Evolutionary conservation across 2,797 vertebrate species (phyloP).

Genomic region (Bradypodion ventrale): DNA sequence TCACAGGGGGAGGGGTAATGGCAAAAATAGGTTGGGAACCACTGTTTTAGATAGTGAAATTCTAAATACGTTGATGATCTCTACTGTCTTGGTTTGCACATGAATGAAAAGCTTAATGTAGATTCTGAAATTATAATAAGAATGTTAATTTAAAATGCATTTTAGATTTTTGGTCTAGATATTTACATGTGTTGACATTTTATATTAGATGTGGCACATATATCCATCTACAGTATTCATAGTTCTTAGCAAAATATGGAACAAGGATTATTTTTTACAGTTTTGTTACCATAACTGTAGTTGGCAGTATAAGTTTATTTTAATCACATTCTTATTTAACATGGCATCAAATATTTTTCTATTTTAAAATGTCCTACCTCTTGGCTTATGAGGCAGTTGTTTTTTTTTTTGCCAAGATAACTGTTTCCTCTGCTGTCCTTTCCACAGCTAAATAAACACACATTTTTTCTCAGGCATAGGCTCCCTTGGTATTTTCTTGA

Average conservation of each 20-base stretch:
- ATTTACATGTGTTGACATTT: background rate
- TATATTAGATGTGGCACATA: background rate
- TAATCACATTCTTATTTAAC: background rate
- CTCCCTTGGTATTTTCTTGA: constrained; percentile 11
- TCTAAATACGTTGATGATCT: background rate
- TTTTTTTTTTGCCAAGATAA: constrained; percentile 11
- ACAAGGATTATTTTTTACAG: background rate
- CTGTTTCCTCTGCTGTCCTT: constrained; percentile 9
- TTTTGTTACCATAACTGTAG: background rate
- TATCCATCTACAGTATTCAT: no score
- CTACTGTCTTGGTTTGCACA: background rate
- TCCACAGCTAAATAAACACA: constrained; percentile 11
- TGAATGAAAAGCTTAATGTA: background rate
- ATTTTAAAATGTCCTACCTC: background rate
- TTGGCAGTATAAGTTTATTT: background rate
- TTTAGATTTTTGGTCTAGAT: background rate
- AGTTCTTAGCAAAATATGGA: background rate
- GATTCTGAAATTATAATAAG: background rate
- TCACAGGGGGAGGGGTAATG: no score
- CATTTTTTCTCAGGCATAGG: background rate
- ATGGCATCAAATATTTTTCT: background rate
- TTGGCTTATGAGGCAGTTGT: background rate
- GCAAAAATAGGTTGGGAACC: no score
- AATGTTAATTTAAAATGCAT: background rate
- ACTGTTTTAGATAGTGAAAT: background rate